Evolutionary conservation across 2,888 invertebrate species (phyloP).

Genomic region (Scrobipalpa costella): DNA sequence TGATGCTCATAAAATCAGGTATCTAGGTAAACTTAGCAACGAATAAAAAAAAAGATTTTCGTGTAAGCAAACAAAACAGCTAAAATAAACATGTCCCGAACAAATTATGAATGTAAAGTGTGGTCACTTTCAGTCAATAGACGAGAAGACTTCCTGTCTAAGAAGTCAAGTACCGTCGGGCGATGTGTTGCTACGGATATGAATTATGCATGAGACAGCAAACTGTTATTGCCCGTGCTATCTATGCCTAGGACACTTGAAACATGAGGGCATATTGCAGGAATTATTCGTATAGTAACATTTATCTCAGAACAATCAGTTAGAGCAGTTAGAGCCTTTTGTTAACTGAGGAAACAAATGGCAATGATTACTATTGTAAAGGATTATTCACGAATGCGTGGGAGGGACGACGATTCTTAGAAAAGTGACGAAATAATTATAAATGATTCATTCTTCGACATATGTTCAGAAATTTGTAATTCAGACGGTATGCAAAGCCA

Average conservation of each 20-base stretch:
- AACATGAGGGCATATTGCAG: background rate
- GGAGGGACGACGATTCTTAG: conserved; percentile 59
- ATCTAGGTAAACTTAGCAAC: too few relatives aligned
- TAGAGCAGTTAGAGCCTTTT: conserved; percentile 12
- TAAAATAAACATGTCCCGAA: background rate
- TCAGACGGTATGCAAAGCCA: conserved; percentile 36
- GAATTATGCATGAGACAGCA: conserved; percentile 41
- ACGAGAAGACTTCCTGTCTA: conserved; percentile 56
- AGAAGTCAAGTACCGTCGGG: conserved; percentile 50
- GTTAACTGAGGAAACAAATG: background rate
- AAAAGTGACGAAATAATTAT: conserved; percentile 58
- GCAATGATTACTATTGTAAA: conserved; percentile 42
- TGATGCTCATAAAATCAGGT: too few relatives aligned
- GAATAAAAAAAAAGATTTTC: too few relatives aligned
- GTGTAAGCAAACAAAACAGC: too few relatives aligned
- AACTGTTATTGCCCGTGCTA: conserved; percentile 17
- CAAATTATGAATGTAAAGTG: background rate
- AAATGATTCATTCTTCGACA: conserved; percentile 57
- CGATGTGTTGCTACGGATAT: conserved; percentile 47
- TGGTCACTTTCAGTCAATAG: conserved; percentile 45
- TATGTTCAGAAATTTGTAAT: conserved; percentile 38
- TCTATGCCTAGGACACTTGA: conserved; percentile 18
- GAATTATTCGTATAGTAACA: background rate
- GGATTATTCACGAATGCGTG: conserved; percentile 56
- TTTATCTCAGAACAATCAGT: conserved; percentile 12